Evolutionary conservation across 2,797 vertebrate species (phyloP), one percentile per base, ranked within the genome.

Genomic region (Novumbra hubbsi): DNA sequence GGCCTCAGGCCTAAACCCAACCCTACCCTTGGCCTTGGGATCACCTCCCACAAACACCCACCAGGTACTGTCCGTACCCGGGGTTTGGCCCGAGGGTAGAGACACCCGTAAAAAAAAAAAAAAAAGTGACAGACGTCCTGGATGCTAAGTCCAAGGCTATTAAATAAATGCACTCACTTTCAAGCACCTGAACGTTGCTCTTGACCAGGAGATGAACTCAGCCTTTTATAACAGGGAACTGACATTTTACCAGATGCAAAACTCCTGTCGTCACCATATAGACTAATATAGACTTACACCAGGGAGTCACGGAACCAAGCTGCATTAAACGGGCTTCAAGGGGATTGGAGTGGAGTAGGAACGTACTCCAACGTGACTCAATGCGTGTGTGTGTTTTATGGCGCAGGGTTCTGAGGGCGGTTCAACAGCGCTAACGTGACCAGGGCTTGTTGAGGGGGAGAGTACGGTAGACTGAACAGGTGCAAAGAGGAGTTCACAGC

Each of bases 391-490:
- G 27, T 48, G 27, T 52, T 28, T 69, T 63, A 28, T 16, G 27
- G 8, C 48, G 16, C 48, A 49, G 48, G n/a, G 19, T n/a, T 5
- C n/a, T 27, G 41, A 60, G 28, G 27, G 19, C 27, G 66, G 83
- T 86, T 89, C 84, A 88, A 87, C 34, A 86, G 89, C 78, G 76
- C 77, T 90, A 87, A 91, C 87, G 87, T 89, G 87, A 85, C 79
- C 79, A 78, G 84, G 82, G 84, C 80, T 83, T 77, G 74, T 84
- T 52, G 72, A 83, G 80, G 84, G 81, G 11, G 71, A 85, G 80
- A 85, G 77, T 81, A 70, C 83, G 49, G 83, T 66, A 64, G 78
- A 78, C 76, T 78, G 76, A 90, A 84, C 88, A 89, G 86, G 85
- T 88, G 88, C 82, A 79, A 78, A 67, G 49, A 73, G 60, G 69